A percentile compares a stretch with the other conserved stretches of the same genome.
Evolutionary conservation across 2,113 vertebrate genomes (phyloP).

Genomic region (Rafetus swinhoei): DNA sequence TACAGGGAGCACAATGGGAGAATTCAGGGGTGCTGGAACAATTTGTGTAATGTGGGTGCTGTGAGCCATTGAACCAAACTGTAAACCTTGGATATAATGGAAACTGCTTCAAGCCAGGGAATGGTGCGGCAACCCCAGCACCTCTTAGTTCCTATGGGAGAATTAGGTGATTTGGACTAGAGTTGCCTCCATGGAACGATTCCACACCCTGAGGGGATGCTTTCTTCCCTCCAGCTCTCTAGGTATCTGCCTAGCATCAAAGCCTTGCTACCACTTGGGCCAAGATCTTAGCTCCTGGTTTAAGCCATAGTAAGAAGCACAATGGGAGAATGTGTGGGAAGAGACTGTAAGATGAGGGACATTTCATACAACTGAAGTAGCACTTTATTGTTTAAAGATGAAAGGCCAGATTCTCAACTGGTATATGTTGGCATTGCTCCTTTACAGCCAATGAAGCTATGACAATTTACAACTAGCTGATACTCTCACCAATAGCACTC

Average conservation of each 20-base stretch:
- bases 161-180: background rate
- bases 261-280: background rate
- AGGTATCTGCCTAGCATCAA: background rate
- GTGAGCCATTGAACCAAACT: too few relatives aligned
- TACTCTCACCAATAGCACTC: background rate
- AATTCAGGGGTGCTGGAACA: background rate
- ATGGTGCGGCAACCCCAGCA: too few relatives aligned
- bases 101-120: too few relatives aligned
- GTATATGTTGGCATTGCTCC: background rate
- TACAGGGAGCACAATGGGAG: rapidly evolving
- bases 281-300: background rate
- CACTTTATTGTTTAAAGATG: background rate
- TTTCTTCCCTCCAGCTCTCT: background rate
- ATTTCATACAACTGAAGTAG: rapidly evolving
- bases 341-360: background rate
- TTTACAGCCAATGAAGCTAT: background rate
- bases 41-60: too few relatives aligned
- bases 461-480: background rate
- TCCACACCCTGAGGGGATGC: background rate
- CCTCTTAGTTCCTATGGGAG: background rate
- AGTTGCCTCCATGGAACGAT: background rate
- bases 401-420: background rate
- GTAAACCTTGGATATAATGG: too few relatives aligned
- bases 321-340: rapidly evolving
- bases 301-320: background rate